A percentile compares a stretch with the other conserved stretches of the same genome.
phyloP scores from a whole-genome alignment of 2,888 invertebrate genomes.

The Meliscaeva auricollis region DNA sequence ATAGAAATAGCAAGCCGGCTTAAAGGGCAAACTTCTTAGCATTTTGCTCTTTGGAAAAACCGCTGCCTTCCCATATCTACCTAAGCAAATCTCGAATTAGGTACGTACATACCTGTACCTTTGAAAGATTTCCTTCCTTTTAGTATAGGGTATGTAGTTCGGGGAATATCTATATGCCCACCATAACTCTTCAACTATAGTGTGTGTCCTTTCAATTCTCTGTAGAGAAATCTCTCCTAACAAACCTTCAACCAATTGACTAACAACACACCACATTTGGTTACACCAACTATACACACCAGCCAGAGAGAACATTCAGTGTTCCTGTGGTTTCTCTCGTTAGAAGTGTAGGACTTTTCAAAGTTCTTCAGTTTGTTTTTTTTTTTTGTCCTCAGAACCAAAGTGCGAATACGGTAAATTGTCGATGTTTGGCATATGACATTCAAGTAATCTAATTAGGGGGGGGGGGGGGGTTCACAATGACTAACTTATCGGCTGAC shows the following conservation, averaged over 20 bases:
- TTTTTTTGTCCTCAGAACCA: neutral
- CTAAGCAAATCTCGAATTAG: slow-evolving; percentile 31
- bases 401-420: slow-evolving; percentile 4
- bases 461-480: too few species aligned
- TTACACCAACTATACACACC: slow-evolving; percentile 17
- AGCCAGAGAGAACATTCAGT: slow-evolving; percentile 27
- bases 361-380: slow-evolving; percentile 8
- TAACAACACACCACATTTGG: slow-evolving; percentile 54
- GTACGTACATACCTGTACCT: slow-evolving; percentile 9
- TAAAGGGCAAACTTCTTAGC: slow-evolving; percentile 71
- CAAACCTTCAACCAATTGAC: slow-evolving; percentile 66
- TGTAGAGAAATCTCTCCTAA: slow-evolving; percentile 52
- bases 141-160: neutral
- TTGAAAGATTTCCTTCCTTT: slow-evolving; percentile 39
- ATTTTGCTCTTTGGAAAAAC: slow-evolving; percentile 30
- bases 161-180: neutral
- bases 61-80: neutral
- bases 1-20: slow-evolving; percentile 26
- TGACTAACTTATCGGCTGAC: too few species aligned
- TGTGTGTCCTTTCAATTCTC: slow-evolving; percentile 38
- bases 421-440: neutral
- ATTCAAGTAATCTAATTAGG: neutral
- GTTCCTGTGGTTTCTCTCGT: slow-evolving; percentile 68
- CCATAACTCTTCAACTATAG: slow-evolving; percentile 16
- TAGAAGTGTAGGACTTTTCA: slow-evolving; percentile 60